Base-by-base conservation (phyloP, 2,888 invertebrate species). In the Eupithecia exiguata region DNA sequence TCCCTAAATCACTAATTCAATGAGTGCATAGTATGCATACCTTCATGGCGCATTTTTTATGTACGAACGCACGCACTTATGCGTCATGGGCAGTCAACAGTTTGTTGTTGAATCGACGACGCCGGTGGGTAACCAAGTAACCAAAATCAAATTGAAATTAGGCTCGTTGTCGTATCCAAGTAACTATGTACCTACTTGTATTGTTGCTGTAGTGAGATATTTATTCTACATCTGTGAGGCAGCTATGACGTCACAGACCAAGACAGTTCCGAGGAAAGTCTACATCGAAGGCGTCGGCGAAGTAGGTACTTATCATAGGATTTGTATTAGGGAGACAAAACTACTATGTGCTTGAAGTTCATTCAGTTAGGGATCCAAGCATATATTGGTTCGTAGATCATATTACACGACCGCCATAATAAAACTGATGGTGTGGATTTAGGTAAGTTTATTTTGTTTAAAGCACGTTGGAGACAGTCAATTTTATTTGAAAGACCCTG, bases 261-360 rank as follows among this genome's bases (percentile, higher is more conserved):
- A 58, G 25, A 58, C 25, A 5, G 25, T 58, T 58, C 58, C 25
- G 12, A 58, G 58, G 25, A 58, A 58, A 25, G 58, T 58, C 5
- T 58, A 58, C 25, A 58, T 58, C 21, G 58, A 58, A 25, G 58
- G 58, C 21, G 58, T 58, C 58, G 58, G 58, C 25, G 58, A 58
- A 25, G 58, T 58, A 58, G 25, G 58, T 58, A 58, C 53, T 49
- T 3, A 10, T 10, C 9, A 18, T 12, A n/a, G 49, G 9, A 14
- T 49, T 49, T 9, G n/a, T n/a, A 49, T 5, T 49, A n/a, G 2
- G 9, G n/a, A n/a, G 9, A 49, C 46, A 49, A n/a, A n/a, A 49
- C n/a, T 49, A n/a, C 10, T 21, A n/a, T 46, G 6, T 46, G 6
- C n/a, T 53, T 53, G 53, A 53, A 53, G 21, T 12, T 10, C 12